A percentile compares a stretch with the other conserved stretches of the same genome.
Evolutionary conservation across 2,113 vertebrate species (phyloP).

Genomic region (Fregetta grallaria): DNA sequence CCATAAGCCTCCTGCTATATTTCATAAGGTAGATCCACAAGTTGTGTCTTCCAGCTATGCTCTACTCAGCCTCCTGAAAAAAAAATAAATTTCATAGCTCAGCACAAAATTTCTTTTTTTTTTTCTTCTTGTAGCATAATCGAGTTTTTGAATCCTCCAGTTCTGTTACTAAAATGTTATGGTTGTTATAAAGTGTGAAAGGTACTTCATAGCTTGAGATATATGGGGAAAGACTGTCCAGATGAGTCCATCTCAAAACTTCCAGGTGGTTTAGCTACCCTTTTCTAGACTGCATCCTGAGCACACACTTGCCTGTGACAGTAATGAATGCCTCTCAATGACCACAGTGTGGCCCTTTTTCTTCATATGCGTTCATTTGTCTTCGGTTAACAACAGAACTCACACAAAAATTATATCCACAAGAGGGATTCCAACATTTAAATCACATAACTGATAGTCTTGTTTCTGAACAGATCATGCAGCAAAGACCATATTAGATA

Average conservation of each 20-base stretch:
- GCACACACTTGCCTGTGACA: neutral
- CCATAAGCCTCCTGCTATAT: neutral
- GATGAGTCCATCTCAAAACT: neutral
- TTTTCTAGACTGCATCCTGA: neutral
- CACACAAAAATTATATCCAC: neutral
- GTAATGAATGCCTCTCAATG: neutral
- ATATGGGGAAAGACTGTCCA: neutral
- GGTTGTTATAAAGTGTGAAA: neutral
- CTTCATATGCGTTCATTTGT: neutral
- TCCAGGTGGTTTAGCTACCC: neutral
- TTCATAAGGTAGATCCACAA: neutral
- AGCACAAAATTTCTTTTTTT: neutral
- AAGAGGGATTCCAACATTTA: neutral
- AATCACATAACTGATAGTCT: neutral
- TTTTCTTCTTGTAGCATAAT: neutral
- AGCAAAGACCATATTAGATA: neutral
- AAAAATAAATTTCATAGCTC: neutral
- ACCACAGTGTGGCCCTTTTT: neutral
- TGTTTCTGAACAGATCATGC: neutral
- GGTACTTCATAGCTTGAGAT: neutral
- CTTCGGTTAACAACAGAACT: neutral
- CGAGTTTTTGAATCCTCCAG: neutral
- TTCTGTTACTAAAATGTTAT: neutral
- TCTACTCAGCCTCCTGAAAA: neutral
- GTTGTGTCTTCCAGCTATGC: neutral